Evolutionary conservation across 2,113 vertebrate genomes (phyloP).

Genomic region (Lagopus leucura): DNA sequence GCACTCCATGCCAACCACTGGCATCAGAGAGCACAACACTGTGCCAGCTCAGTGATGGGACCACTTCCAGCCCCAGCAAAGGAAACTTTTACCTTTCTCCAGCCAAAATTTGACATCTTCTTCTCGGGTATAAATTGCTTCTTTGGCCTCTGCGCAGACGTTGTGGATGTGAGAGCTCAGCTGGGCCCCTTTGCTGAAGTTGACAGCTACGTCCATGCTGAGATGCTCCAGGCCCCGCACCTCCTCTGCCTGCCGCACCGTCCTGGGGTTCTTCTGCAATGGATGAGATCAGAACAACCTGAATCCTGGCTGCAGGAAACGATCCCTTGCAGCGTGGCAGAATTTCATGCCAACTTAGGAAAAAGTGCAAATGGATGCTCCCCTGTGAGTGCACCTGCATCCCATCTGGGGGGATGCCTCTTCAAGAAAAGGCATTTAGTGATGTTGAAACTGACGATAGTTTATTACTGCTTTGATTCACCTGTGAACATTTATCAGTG

Average conservation of each 20-base stretch:
- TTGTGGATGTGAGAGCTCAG: conserved; percentile 92
- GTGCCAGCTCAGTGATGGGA: neutral
- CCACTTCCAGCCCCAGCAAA: fast-evolving
- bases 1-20: neutral
- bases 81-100: conserved; percentile 80
- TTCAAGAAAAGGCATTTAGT: neutral
- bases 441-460: neutral
- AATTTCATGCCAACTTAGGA: neutral
- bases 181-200: conserved; percentile 88
- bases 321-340: fast-evolving
- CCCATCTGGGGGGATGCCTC: neutral
- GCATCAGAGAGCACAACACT: neutral
- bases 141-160: conserved; percentile 90
- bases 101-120: conserved; percentile 92
- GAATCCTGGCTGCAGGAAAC: neutral
- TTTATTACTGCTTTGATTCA: neutral
- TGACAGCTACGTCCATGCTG: conserved; percentile 89
- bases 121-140: conserved; percentile 91
- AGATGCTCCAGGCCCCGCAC: conserved; percentile 86
- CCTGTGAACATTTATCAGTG: neutral
- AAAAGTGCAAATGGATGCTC: fast-evolving
- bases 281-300: fast-evolving
- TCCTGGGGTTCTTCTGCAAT: conserved; percentile 91
- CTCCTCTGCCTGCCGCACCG: conserved; percentile 91
- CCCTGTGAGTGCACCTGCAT: neutral